Evolutionary conservation across 2,888 invertebrate species (phyloP), one percentile per base, ranked within the genome.

Genomic region (Chrysotoxum bicinctum): DNA sequence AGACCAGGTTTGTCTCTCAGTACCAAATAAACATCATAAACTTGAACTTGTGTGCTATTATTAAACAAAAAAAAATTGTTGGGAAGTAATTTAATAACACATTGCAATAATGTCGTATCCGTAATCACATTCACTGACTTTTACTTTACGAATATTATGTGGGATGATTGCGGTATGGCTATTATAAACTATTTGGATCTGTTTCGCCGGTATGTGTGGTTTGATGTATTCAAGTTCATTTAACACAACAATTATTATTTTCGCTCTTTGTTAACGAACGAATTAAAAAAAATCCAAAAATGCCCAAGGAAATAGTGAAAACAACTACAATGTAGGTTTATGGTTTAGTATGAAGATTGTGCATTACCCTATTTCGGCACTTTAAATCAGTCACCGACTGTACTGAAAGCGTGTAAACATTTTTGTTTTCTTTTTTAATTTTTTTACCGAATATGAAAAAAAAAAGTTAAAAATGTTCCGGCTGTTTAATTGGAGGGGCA

Each of bases 41-140:
- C 43, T 62, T 43, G 30, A 19, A 16, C 62, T 62, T 43, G 62
- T 43, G n/a, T 23, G 21, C 35, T 40, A 26, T 60, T 60, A 64
- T 19, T 62, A 45, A 64, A 26, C 50, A 23, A 23, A 60, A 12
- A 43, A 62, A 45, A 43, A 30, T 16, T 3, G 16, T 45, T 10
- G 7, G 14, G 32, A 32, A 64, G 3, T 64, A 64, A 64, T 64
- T 64, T 64, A 45, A 64, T 64, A 64, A 64, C 30, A 30, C 30
- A 64, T 45, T 45, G 64, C 64, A 43, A 64, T 45, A 30, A 45
- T 40, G 32, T 60, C 58, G 58, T 60, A 60, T 60, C 60, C 60
- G 40, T 32, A 64, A 64, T 64, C 64, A 45, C 30, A 45, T 32
- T 64, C 64, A 19, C 30, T 45, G 12, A 45, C 45, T 43, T 16